These are phyloP conservation scores for Xyrauchen texanus DNA, from an alignment of 2,113 vertebrate genomes.

Conservation along the genomic window DNA sequence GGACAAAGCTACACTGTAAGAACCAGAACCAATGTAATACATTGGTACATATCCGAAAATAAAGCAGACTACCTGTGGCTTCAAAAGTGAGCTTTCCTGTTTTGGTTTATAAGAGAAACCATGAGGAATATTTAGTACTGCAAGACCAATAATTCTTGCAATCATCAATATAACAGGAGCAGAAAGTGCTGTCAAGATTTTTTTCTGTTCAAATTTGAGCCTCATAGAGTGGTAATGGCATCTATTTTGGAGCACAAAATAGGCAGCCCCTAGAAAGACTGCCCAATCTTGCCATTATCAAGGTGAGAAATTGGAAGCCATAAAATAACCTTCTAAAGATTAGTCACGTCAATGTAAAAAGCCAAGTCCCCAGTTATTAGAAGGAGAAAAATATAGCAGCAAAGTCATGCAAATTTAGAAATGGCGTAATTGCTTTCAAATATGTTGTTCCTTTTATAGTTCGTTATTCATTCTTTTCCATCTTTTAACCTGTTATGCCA, in stretches of 20 bases:
- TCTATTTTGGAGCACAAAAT: too few species aligned
- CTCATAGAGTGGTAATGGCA: too few species aligned
- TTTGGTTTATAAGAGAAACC: background rate
- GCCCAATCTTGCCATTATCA: too few species aligned
- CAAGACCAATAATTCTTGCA: too few species aligned
- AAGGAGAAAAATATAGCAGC: background rate
- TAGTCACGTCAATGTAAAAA: too few species aligned
- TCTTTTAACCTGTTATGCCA: background rate
- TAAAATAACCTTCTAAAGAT: background rate
- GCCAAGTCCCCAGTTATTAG: background rate
- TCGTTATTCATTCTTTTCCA: background rate
- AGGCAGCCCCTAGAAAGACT: too few species aligned
- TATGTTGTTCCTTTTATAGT: background rate
- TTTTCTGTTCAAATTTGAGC: too few species aligned
- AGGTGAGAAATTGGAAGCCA: too few species aligned
- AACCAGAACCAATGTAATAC: background rate
- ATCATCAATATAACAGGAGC: too few species aligned
- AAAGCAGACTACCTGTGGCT: background rate
- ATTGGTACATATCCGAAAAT: background rate
- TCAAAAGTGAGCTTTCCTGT: background rate
- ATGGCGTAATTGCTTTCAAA: background rate
- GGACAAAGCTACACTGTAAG: background rate
- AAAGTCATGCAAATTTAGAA: conserved; percentile 13
- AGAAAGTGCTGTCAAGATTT: too few species aligned
- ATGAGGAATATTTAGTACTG: background rate